Percentiles rank a stretch among this genome's conserved stretches.
phyloP scores from a whole-genome alignment of 2,888 invertebrate species.

The Timema cristinae region DNA sequence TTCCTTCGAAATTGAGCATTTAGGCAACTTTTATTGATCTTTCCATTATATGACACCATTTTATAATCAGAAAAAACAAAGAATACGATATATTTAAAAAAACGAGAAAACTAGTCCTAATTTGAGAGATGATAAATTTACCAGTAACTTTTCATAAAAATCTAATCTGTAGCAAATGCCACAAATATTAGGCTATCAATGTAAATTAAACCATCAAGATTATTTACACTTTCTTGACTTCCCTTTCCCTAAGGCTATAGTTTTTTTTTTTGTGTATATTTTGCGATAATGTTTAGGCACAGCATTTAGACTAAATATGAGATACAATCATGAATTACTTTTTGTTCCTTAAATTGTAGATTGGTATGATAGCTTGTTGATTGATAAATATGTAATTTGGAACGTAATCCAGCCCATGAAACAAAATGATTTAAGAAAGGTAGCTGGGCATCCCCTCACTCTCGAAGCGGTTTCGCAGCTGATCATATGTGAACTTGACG shows the following conservation, averaged over 20 bases:
- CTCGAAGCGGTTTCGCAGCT: slow-evolving; percentile 75
- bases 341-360: slow-evolving; percentile 16
- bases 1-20: no score
- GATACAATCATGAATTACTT: slow-evolving; percentile 20
- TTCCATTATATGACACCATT: no score
- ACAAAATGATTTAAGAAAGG: slow-evolving; percentile 4
- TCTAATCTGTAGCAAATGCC: no score
- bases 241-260: slow-evolving; percentile 13
- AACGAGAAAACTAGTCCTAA: no score
- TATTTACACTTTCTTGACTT: slow-evolving; percentile 10
- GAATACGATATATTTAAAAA: no score
- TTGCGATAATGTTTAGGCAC: slow-evolving; percentile 20
- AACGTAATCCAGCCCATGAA: no score
- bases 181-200: no score
- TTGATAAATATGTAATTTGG: not conserved
- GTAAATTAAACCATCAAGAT: not conserved
- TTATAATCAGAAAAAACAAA: no score
- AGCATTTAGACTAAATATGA: slow-evolving; percentile 30
- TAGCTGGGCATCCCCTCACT: slow-evolving; percentile 40
- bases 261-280: slow-evolving; percentile 11
- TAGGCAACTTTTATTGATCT: no score
- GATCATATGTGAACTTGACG: slow-evolving; percentile 97
- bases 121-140: no score
- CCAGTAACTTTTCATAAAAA: no score
- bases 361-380: not conserved